Conservation (phyloP, 2,113 vertebrate genomes). For the Willisornis vidua region DNA sequence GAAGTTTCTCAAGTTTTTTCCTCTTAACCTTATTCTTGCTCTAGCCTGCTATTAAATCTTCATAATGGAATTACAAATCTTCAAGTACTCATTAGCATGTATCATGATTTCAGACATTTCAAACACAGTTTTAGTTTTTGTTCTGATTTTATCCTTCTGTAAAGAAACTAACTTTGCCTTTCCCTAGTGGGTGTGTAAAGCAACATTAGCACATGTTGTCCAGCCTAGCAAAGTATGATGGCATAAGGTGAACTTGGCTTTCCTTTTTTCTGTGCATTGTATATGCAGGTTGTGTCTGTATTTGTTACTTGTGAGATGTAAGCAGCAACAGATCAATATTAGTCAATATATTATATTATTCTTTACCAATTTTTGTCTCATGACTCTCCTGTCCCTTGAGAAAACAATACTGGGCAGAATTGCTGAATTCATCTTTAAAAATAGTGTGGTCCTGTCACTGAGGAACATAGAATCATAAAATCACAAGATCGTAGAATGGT, state of each 20-base stretch:
- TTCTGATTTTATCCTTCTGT: neutral
- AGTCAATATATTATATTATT: neutral
- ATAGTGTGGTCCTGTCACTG: neutral
- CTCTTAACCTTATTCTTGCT: neutral
- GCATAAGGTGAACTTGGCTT: neutral
- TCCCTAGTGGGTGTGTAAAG: accelerated
- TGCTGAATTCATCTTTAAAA: neutral
- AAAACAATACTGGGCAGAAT: neutral
- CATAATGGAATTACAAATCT: neutral
- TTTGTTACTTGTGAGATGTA: neutral
- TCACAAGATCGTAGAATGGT: neutral
- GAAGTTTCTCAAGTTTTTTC: neutral
- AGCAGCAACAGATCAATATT: neutral
- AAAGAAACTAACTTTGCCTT: neutral
- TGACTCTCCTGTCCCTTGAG: neutral
- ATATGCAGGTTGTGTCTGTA: neutral
- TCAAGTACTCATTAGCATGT: neutral
- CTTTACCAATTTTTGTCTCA: neutral
- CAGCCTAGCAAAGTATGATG: neutral
- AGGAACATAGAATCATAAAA: neutral
- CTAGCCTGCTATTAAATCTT: neutral
- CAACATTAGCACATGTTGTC: neutral
- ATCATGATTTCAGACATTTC: neutral
- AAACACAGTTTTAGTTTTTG: neutral
- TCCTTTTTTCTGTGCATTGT: neutral